phyloP scores from a whole-genome alignment of 1,140 invertebrate genomes.

The Lepidostoma basale region DNA sequence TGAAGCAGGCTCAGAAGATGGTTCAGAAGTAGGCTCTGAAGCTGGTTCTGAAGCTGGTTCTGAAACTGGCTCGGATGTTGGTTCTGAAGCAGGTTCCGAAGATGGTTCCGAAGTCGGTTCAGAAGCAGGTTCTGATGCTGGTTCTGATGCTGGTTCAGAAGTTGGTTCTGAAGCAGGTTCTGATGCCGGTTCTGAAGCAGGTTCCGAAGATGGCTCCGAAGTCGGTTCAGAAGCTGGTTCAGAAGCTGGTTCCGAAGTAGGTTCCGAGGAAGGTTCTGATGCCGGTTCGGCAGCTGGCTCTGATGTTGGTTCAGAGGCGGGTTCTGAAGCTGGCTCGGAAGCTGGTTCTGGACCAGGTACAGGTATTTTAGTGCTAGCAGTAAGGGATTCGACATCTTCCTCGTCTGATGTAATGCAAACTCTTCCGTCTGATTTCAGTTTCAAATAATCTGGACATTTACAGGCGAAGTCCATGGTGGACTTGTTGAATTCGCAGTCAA shows the following conservation, averaged over 20 bases:
- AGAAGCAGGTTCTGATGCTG: conserved; percentile 48
- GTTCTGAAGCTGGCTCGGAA: conserved; percentile 42
- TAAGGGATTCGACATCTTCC: conserved; percentile 2
- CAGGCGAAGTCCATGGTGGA: conserved; percentile 68
- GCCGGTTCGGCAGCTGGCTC: too few relatives aligned
- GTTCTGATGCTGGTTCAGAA: conserved; percentile 45
- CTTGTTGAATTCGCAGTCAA: conserved; percentile 77
- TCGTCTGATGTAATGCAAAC: conserved; percentile 28
- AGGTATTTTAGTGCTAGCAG: conserved; percentile 47
- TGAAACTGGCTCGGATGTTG: conserved; percentile 46
- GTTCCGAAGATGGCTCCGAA: conserved; percentile 48
- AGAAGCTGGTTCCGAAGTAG: conserved; percentile 46
- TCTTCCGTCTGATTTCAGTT: conserved; percentile 50
- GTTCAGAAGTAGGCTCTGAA: conserved; percentile 44
- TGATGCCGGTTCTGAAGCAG: conserved; percentile 42
- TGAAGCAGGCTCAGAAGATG: conserved; percentile 48
- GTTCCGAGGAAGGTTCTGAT: conserved; percentile 47
- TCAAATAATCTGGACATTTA: conserved; percentile 66
- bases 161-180: conserved; percentile 47
- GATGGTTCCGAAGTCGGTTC: too few relatives aligned
- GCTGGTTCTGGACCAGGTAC: conserved; percentile 46
- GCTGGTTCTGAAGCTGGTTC: conserved; percentile 49
- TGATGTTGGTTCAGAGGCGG: conserved; percentile 45
- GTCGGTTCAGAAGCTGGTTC: conserved; percentile 48
- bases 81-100: too few relatives aligned